Conservation (phyloP, 2,797 vertebrate species). For the Poecilia wingei region DNA sequence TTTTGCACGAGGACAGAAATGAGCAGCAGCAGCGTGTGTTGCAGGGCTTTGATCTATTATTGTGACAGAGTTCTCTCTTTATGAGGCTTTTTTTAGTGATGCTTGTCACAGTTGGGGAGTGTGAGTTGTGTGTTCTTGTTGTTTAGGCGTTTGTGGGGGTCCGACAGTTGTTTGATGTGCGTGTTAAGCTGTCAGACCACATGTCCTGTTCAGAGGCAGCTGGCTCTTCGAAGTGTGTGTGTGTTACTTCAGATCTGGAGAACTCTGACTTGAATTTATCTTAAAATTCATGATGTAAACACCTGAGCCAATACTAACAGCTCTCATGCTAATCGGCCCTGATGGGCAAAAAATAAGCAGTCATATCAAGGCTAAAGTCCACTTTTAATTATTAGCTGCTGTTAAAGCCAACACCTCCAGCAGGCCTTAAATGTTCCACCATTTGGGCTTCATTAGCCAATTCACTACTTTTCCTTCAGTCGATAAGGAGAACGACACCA, state of each 20-base stretch:
- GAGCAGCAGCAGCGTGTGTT: constrained; percentile 28
- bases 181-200: constrained; percentile 71
- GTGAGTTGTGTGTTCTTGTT: constrained; percentile 50
- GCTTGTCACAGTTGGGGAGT: constrained; percentile 17
- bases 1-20: constrained; percentile 17
- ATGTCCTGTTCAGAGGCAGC: constrained; percentile 61
- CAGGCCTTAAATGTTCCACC: constrained; percentile 29
- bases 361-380: constrained; percentile 27
- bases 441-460: constrained; percentile 52
- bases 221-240: constrained; percentile 38
- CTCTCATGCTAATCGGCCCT: constrained; percentile 18
- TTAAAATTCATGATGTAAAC: constrained; percentile 37
- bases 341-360: constrained; percentile 16
- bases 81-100: constrained; percentile 43
- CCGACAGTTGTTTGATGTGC: constrained; percentile 71
- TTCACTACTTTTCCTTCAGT: constrained; percentile 31
- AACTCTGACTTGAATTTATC: constrained; percentile 9
- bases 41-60: constrained; percentile 50
- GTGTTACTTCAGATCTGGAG: constrained; percentile 31
- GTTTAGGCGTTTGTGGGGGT: constrained; percentile 53
- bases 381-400: constrained; percentile 31
- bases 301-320: constrained; percentile 16
- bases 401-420: constrained; percentile 45
- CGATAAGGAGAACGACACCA: constrained; percentile 71
- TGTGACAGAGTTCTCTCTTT: constrained; percentile 30